Evolutionary conservation across 2,113 vertebrate species (phyloP).

Genomic region (Pedetes capensis): DNA sequence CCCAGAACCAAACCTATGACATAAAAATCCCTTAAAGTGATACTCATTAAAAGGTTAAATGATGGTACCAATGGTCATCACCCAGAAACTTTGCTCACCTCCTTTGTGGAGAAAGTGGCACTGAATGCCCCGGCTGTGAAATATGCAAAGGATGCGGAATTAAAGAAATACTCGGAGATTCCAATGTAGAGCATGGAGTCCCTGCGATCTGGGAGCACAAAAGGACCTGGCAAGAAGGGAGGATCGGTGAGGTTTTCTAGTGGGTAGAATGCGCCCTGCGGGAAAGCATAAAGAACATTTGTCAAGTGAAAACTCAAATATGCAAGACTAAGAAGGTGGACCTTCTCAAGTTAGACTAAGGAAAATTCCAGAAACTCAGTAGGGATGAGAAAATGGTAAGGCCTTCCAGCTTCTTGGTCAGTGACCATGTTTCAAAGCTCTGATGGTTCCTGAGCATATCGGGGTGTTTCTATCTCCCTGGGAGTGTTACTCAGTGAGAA

Average conservation of each 20-base stretch:
- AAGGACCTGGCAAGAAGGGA: slow-evolving; percentile 66
- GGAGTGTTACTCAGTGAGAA: neutral
- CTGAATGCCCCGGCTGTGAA: slow-evolving; percentile 75
- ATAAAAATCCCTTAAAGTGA: too few species aligned
- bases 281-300: neutral
- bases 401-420: neutral
- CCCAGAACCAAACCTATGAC: neutral
- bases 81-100: slow-evolving; percentile 57
- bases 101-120: slow-evolving; percentile 62
- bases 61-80: neutral
- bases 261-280: slow-evolving; percentile 78
- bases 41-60: neutral
- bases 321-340: neutral
- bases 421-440: neutral
- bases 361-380: neutral
- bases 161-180: slow-evolving; percentile 78
- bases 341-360: neutral
- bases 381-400: neutral
- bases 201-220: slow-evolving; percentile 63
- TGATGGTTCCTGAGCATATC: neutral
- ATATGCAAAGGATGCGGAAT: slow-evolving; percentile 79
- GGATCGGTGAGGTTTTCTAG: slow-evolving; percentile 68
- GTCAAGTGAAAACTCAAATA: neutral
- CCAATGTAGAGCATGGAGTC: slow-evolving; percentile 79
- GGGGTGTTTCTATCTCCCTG: neutral